Evolutionary conservation across 2,888 invertebrate genomes (phyloP), one percentile per base, ranked within the genome.

Genomic region (Dryococelus australis): DNA sequence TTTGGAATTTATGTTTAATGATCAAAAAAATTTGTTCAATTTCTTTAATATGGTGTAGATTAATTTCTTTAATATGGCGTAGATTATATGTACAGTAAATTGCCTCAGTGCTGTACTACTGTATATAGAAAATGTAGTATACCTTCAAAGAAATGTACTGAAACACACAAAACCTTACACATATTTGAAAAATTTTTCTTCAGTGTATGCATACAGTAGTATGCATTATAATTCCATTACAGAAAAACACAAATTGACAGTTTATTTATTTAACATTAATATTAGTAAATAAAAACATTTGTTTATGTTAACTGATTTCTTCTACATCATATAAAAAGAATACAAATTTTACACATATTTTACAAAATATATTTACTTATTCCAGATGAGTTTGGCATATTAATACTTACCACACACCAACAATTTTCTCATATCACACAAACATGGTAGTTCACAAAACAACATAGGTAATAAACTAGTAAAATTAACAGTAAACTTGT

Each of bases 291-390:
- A 65, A n/a, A 65, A 65, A 65, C 65, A 65, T n/a, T 65, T 65
- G 10, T 65, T 65, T 65, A n/a, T 65, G 65, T 65, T 65, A 65
- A 65, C 20, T 65, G 65, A n/a, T n/a, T 65, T 65, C 65, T 0
- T 24, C 65, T 65, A 65, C n/a, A n/a, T 16, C 16, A 20, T 65
- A 65, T 65, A 65, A 65, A 65, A 65, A n/a, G 65, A 24, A 24
- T 65, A 65, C 65, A 65, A 65, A 65, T 24, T 65, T 65, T 65
- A 65, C 65, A 65, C 65, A 65, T 65, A 65, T 65, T 65, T n/a
- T 65, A 65, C 65, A 65, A 65, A 65, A 65, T 65, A 65, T 65
- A 65, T 65, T 20, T 24, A 65, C 65, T 65, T 65, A 65, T 65
- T 47, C n/a, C 20, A 65, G n/a, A 65, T 65, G 20, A 65, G 65